Conservation (phyloP, 2,888 invertebrate genomes). For the Acleris laterana region DNA sequence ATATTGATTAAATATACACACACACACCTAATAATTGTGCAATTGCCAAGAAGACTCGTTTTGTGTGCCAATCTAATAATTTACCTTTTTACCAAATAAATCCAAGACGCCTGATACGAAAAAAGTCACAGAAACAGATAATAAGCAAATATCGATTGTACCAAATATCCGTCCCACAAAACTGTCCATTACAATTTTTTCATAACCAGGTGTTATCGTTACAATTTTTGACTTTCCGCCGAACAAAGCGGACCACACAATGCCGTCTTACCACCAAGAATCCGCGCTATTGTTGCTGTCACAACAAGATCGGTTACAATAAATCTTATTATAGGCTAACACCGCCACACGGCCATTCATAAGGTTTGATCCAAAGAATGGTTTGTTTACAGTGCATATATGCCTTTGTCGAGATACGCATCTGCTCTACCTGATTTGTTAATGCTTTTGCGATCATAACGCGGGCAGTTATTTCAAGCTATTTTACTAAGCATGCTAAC, state of each 20-base stretch:
- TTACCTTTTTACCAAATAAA: too few species aligned
- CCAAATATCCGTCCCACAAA: conserved; percentile 13
- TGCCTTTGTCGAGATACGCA: conserved; percentile 65
- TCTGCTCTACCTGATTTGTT: conserved; percentile 64
- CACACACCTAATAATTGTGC: too few species aligned
- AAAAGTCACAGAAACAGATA: neutral
- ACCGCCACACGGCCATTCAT: conserved; percentile 68
- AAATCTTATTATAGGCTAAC: conserved; percentile 80
- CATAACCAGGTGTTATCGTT: conserved; percentile 65
- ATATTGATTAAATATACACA: too few species aligned
- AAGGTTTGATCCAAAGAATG: conserved; percentile 64
- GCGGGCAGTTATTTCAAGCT: neutral
- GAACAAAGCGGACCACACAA: conserved; percentile 79
- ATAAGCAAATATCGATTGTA: conserved; percentile 2
- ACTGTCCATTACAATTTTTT: conserved; percentile 43
- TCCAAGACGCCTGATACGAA: neutral
- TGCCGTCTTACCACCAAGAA: conserved; percentile 70
- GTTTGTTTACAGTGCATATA: conserved; percentile 66
- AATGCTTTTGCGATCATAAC: conserved; percentile 11
- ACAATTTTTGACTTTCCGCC: conserved; percentile 67
- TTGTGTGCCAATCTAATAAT: too few species aligned
- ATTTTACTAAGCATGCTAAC: too few species aligned
- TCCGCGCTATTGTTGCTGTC: conserved; percentile 75
- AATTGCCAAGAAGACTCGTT: too few species aligned
- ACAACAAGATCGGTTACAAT: conserved; percentile 84